Evolutionary conservation across 1,140 invertebrate genomes (phyloP).

Genomic region (Hetaerina americana): DNA sequence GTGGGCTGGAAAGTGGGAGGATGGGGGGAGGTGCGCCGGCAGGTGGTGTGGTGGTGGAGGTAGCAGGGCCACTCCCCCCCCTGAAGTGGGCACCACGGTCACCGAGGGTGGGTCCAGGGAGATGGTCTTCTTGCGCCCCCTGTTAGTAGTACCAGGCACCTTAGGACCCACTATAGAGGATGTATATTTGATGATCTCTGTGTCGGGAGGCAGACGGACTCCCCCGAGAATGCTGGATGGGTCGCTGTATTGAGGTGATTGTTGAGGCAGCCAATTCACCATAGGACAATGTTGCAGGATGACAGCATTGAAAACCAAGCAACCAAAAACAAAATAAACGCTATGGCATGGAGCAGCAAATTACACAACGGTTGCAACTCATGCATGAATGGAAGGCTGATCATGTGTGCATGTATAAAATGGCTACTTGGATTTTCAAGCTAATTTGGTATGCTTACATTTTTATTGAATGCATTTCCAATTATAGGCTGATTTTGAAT

Average conservation of each 20-base stretch:
- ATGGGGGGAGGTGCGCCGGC: neutral
- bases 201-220: slow-evolving; percentile 70
- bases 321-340: neutral
- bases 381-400: neutral
- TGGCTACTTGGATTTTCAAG: neutral
- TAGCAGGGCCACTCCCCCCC: neutral
- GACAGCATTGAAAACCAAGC: neutral
- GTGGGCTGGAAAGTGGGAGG: neutral
- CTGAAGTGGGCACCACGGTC: slow-evolving; percentile 38
- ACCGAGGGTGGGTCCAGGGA: slow-evolving; percentile 67
- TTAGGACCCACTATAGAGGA: slow-evolving; percentile 71
- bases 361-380: neutral
- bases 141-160: slow-evolving; percentile 63
- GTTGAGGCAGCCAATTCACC: neutral
- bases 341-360: neutral
- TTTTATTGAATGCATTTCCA: no score
- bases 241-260: slow-evolving; percentile 38
- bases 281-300: neutral
- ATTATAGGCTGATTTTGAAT: no score
- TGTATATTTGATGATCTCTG: slow-evolving; percentile 79
- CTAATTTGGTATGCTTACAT: no score
- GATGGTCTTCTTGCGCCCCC: slow-evolving; percentile 74
- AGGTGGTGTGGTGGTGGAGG: neutral
- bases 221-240: slow-evolving; percentile 63
- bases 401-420: neutral